These are phyloP conservation scores for Fukomys damarensis DNA, from an alignment of 2,113 vertebrate species.

Conservation along the genomic window DNA sequence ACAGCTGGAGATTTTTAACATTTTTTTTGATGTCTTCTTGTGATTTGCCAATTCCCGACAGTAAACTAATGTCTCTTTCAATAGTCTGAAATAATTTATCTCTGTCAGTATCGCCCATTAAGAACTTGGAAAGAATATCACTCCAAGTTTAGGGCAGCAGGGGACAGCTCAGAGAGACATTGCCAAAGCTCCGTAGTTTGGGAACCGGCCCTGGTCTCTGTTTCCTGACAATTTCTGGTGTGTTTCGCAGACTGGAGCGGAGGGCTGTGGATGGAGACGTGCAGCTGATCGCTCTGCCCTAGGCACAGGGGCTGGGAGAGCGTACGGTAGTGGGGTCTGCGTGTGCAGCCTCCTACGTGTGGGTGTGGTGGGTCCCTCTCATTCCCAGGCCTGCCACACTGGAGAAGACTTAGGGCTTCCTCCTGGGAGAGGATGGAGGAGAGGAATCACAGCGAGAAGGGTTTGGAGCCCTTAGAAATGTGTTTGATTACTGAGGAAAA, in stretches of 20 bases:
- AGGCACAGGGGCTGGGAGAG: not conserved
- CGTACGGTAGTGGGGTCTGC: not conserved
- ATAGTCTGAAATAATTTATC: not conserved
- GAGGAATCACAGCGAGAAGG: not conserved
- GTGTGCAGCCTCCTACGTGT: not conserved
- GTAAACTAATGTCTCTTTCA: not conserved
- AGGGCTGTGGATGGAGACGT: rapidly evolving
- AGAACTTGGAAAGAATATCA: not conserved
- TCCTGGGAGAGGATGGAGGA: not conserved
- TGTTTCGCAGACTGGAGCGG: not conserved
- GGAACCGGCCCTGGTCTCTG: not conserved
- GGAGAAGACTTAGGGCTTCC: not conserved
- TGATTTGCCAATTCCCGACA: not conserved
- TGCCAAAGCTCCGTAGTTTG: not conserved
- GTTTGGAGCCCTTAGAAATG: not conserved
- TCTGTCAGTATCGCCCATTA: not conserved
- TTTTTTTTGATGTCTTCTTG: not conserved
- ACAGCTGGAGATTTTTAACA: not conserved
- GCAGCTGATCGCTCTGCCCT: not conserved
- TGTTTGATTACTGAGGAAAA: not conserved
- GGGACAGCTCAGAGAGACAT: not conserved
- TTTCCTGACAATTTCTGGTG: not conserved
- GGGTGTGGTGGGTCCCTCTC: not conserved
- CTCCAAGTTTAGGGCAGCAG: not conserved
- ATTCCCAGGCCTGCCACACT: not conserved